Base-by-base conservation (phyloP, 2,888 invertebrate species). In the Urechis unicinctus region DNA sequence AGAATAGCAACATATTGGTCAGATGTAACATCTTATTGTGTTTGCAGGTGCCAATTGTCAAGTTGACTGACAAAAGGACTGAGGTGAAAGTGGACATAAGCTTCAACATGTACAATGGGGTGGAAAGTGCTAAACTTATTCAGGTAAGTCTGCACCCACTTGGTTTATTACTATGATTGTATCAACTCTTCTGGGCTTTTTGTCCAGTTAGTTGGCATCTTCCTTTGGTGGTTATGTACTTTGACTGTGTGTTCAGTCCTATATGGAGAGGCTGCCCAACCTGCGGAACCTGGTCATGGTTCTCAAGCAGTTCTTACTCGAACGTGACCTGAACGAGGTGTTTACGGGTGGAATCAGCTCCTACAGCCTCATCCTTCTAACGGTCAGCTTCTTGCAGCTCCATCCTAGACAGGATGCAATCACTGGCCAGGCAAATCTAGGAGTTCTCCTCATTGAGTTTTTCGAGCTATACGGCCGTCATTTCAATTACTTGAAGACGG, bases 281-380 rank as follows among this genome's bases (percentile, higher is more conserved):
- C 83, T 98, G 67, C 88, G 91, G 53, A 94, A 94, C 72, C 83
- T 98, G 75, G 95, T 97, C 72, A 87, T 97, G 81, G 93, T 98
- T 60, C 83, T 99, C 69, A 98, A 98, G 82, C 97, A 98, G 83
- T 98, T 97, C 82, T 86, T 98, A 65, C 84, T 95, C 66, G 93
- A 97, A 82, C 86, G 97, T 73, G 94, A 96, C 83, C 85, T 98
- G 74, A 98, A 98, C 81, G 97, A 98, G 84, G 97, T 98, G 72
- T 99, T 96, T 82, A 96, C 95, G 63, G 96, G 98, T 63, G 98
- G 98, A 78, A 95, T 99, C 79, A 94, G 95, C 68, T 97, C 96
- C 60, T 98, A 99, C 83, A 93, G 95, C 75, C 85, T 98, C 68
- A 96, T 97, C 78, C 86, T 98, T 66, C 92, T 99, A 89, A 91